Base-by-base conservation (phyloP, 2,113 vertebrate genomes). In the Seriola quinqueradiata region DNA sequence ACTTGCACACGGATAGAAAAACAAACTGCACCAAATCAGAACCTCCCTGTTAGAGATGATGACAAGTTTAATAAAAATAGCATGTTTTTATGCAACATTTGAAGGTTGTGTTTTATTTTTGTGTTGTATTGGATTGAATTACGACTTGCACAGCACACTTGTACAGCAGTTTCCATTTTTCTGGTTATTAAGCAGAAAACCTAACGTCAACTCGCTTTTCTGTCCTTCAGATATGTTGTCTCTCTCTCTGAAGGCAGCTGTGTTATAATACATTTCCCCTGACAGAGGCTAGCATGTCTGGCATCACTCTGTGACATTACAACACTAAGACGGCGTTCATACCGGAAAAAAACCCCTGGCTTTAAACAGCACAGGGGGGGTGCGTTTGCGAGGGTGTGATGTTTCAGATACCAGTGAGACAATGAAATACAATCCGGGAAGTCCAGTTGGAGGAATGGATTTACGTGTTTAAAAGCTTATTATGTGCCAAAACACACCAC, bases 231-330 rank as follows among this genome's bases (percentile, higher is more conserved):
- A 70, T 40, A 36, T 54, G 32, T 76, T 78, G 44, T 70, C 69
- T 42, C 28, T 21, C 65, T 46, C 58, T 71, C 17, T 23, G 7
- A 25, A 60, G 11, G 64, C 77, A 64, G 68, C 74, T 72, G 60
- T 23, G 16, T 80, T 74, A 71, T 42, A 60, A 60, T 72, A 71
- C 23, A 69, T 81, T 50, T 72, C 46, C 63, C 67, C 61, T 59
- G 48, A 65, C 52, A 48, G 14, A 67, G 5, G 21, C 36, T 3
- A 36, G 25, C 52, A 32, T 70, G 54, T 70, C 50, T 34, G 19
- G 28, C 25, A 58, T 63, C 28, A n/a, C 48, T 65, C 66, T 17
- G 48, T 48, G 34, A 42, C 74, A 81, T 69, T 65, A 70, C 74
- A 60, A 70, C 42, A 59, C 34, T 16, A 52, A 70, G 34, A 34